Evolutionary conservation across 2,113 vertebrate species (phyloP).

Genomic region (Odocoileus virginianus): DNA sequence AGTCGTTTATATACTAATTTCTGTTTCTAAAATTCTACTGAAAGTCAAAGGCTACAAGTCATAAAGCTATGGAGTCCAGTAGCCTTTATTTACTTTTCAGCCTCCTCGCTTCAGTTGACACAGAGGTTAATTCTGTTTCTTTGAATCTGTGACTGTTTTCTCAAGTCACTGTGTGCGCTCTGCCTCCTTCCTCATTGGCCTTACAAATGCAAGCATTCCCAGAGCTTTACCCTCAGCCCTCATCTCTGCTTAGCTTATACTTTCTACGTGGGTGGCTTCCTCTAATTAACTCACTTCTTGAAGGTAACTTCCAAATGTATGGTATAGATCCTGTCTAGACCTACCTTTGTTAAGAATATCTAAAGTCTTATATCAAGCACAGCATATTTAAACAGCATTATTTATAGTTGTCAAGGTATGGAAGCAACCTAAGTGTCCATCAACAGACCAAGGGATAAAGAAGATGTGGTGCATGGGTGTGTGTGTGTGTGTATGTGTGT

Average conservation of each 20-base stretch:
- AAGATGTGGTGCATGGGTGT: background rate
- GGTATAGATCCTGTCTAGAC: background rate
- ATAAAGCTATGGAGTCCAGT: no score
- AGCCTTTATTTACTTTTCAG: background rate
- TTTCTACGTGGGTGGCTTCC: background rate
- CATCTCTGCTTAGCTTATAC: background rate
- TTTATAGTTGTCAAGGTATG: background rate
- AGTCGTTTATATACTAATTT: background rate
- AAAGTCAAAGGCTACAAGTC: background rate
- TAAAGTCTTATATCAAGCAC: background rate
- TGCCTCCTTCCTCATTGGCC: background rate
- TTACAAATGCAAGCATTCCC: background rate
- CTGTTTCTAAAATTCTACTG: background rate
- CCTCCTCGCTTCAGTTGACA: background rate
- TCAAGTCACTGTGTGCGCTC: fast-evolving
- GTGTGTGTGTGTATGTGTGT: background rate
- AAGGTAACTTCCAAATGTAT: background rate
- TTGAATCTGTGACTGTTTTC: background rate
- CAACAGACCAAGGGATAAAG: background rate
- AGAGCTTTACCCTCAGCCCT: background rate
- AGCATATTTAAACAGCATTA: background rate
- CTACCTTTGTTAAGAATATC: background rate
- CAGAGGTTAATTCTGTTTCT: background rate
- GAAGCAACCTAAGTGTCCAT: background rate
- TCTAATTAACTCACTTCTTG: background rate